phyloP scores from a whole-genome alignment of 2,797 vertebrate genomes.

The Podarcis siculus region DNA sequence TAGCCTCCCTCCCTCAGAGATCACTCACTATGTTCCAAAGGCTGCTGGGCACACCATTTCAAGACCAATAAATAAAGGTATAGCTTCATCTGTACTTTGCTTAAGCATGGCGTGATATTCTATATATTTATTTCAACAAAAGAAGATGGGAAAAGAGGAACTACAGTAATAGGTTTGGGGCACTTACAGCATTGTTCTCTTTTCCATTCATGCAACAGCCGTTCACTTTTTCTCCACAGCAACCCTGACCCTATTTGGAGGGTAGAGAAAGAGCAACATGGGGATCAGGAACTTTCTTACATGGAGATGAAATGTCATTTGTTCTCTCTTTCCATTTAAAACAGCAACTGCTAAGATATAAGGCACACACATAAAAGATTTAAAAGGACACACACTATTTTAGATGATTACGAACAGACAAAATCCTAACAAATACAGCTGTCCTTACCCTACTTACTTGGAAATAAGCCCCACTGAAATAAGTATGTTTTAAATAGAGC shows the following conservation, averaged over 20 bases:
- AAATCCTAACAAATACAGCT: too few relatives aligned
- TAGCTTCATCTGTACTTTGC: background rate
- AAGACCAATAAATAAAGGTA: background rate
- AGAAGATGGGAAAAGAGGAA: background rate
- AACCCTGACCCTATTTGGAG: slow-evolving; percentile 50
- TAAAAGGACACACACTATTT: too few relatives aligned
- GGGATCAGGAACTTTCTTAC: background rate
- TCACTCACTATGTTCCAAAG: background rate
- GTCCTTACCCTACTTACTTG: too few relatives aligned
- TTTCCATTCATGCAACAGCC: slow-evolving; percentile 13
- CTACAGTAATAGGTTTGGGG: background rate
- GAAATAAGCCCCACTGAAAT: too few relatives aligned
- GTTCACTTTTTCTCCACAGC: slow-evolving; percentile 43
- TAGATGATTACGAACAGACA: too few relatives aligned
- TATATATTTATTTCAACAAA: background rate
- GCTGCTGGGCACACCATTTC: background rate
- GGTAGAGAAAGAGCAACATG: slow-evolving; percentile 18
- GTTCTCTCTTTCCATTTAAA: background rate
- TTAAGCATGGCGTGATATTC: background rate
- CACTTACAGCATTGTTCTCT: slow-evolving; percentile 40
- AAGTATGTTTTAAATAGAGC: too few relatives aligned
- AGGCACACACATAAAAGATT: too few relatives aligned
- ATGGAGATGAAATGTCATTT: background rate
- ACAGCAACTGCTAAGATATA: too few relatives aligned
- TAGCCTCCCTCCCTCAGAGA: background rate